Percentiles rank a stretch among this genome's conserved stretches.
phyloP scores from a whole-genome alignment of 2,888 invertebrate genomes.

The Bibio marci region DNA sequence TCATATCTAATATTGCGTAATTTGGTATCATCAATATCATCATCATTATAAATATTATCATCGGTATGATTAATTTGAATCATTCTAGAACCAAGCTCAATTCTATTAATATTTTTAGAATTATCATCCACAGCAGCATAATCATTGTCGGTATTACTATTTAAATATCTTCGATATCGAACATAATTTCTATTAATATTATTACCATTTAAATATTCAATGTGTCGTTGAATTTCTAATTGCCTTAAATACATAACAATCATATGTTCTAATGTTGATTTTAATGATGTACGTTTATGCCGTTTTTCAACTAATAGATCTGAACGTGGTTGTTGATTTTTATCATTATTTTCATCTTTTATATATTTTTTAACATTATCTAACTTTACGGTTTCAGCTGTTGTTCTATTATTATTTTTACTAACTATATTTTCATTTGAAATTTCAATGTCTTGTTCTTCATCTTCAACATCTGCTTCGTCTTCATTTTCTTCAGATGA shows the following conservation, averaged over 20 bases:
- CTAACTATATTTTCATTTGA: too few species aligned
- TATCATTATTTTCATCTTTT: constrained; percentile 7
- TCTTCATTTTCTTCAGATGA: constrained; percentile 10
- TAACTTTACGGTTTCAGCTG: constrained; percentile 4
- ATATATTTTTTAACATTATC: neutral
- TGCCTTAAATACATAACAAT: constrained; percentile 14
- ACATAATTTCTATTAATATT: neutral
- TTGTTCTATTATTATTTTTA: neutral
- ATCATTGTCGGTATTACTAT: neutral
- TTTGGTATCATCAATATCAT: constrained; percentile 1
- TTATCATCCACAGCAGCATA: neutral
- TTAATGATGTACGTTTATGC: constrained; percentile 10
- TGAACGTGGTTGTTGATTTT: neutral
- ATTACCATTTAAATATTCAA: constrained; percentile 2
- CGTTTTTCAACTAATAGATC: too few species aligned
- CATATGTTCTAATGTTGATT: constrained; percentile 13
- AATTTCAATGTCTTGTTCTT: too few species aligned
- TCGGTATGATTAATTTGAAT: constrained; percentile 4
- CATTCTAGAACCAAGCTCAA: constrained; percentile 7
- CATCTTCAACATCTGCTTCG: too few species aligned
- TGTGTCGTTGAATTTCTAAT: constrained; percentile 9
- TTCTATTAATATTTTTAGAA: constrained; percentile 2
- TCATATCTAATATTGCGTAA: constrained; percentile 1
- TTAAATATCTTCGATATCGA: neutral
- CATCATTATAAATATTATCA: neutral